phyloP scores from a whole-genome alignment of 2,113 vertebrate species.

The Dromas ardeola region DNA sequence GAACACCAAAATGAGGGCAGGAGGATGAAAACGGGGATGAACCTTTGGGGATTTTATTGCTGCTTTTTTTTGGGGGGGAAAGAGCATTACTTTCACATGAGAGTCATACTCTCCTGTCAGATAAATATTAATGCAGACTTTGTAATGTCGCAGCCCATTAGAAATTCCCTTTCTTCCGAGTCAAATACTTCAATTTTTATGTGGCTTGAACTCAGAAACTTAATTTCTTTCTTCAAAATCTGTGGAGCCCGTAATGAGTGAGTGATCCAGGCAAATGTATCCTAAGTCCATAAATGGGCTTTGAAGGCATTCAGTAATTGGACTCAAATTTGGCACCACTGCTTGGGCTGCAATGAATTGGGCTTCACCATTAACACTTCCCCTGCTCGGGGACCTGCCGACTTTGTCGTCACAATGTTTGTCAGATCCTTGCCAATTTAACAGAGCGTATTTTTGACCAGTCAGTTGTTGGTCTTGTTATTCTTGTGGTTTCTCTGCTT shows the following conservation, averaged over 20 bases:
- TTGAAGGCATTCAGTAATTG: accelerated
- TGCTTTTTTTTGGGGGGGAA: not conserved
- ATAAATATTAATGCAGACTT: conserved; percentile 11
- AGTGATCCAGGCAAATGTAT: accelerated
- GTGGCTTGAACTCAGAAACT: not conserved
- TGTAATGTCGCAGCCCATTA: not conserved
- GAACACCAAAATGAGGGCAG: conserved; percentile 20
- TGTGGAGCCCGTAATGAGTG: not conserved
- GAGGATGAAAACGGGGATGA: not conserved
- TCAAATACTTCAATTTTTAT: not conserved
- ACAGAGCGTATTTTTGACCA: not conserved
- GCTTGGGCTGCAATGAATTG: accelerated
- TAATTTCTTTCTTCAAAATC: not conserved
- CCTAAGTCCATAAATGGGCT: not conserved
- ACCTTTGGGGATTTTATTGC: not conserved
- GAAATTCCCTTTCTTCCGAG: conserved; percentile 23
- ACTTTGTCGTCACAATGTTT: accelerated
- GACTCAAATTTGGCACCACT: accelerated
- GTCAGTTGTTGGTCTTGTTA: not conserved
- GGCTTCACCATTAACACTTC: accelerated
- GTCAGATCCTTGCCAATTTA: accelerated
- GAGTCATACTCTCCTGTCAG: not conserved
- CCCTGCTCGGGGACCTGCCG: not conserved
- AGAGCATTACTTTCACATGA: not conserved
- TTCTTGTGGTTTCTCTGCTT: not conserved